A percentile compares a stretch with the other conserved stretches of the same genome.
phyloP scores from a whole-genome alignment of 2,113 vertebrate genomes.

The Phalacrocorax aristotelis region DNA sequence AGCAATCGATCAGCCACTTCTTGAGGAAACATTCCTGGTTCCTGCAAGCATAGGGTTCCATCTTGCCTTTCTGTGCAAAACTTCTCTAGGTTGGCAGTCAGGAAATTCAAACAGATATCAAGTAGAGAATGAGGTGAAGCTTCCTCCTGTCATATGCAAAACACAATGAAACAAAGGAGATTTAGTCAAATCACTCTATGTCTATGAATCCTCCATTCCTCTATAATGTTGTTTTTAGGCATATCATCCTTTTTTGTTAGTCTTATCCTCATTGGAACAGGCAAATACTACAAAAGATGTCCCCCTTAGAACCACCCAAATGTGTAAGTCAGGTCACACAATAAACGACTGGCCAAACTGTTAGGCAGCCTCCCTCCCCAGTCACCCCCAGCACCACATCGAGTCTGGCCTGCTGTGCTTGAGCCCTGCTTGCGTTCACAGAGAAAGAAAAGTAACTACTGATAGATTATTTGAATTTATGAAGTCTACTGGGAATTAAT shows the following conservation, averaged over 20 bases:
- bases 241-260: not conserved
- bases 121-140: conserved; percentile 89
- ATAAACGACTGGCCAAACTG: not conserved
- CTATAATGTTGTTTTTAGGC: not conserved
- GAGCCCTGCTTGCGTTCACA: not conserved
- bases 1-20: conserved; percentile 95
- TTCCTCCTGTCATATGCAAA: conserved; percentile 82
- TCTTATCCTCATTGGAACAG: not conserved
- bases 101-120: conserved; percentile 91
- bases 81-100: conserved; percentile 90
- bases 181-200: not conserved
- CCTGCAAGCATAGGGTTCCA: conserved; percentile 90
- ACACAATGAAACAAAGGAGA: not conserved
- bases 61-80: conserved; percentile 92
- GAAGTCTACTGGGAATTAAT: not conserved
- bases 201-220: not conserved
- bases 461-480: not conserved
- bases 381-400: not conserved
- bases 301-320: not conserved
- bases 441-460: not conserved
- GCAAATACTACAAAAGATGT: not conserved
- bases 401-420: not conserved
- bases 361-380: not conserved
- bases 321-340: not conserved
- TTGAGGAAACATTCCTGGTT: conserved; percentile 94